Conservation (phyloP, 2,888 invertebrate genomes). For the Amiota mariae region DNA sequence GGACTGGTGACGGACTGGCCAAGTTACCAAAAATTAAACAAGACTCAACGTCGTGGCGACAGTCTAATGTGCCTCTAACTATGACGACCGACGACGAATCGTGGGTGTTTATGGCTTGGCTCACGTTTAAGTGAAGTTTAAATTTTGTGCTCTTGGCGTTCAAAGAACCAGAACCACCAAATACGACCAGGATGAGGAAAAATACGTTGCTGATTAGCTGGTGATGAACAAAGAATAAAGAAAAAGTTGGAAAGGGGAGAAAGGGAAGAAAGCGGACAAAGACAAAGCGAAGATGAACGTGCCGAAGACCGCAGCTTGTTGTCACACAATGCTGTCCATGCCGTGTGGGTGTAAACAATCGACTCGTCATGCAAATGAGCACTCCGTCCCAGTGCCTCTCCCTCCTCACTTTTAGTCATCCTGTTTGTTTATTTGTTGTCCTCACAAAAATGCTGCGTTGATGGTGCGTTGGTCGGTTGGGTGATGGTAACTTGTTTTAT, state of each 20-base stretch:
- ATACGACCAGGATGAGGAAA: too few species aligned
- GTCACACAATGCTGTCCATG: constrained; percentile 42
- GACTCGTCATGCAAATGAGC: constrained; percentile 13
- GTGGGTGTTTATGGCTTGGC: constrained; percentile 61
- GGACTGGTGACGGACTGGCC: neutral
- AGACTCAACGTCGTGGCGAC: constrained; percentile 62
- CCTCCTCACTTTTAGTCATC: neutral
- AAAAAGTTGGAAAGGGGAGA: neutral
- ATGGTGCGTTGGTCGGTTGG: constrained; percentile 7
- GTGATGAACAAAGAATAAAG: constrained; percentile 30
- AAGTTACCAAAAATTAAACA: constrained; percentile 65
- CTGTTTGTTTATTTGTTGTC: constrained; percentile 67
- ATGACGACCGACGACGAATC: constrained; percentile 11
- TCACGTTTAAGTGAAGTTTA: constrained; percentile 48
- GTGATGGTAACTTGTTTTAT: constrained; percentile 52
- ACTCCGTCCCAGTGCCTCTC: neutral
- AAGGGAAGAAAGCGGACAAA: constrained; percentile 31
- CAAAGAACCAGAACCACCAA: neutral
- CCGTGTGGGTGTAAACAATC: constrained; percentile 28
- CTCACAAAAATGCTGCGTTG: too few species aligned
- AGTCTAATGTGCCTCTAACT: constrained; percentile 8
- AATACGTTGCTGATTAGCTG: constrained; percentile 59
- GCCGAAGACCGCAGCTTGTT: constrained; percentile 42
- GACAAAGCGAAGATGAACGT: constrained; percentile 45
- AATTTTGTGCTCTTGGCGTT: neutral